Evolutionary conservation across 2,888 invertebrate species (phyloP).

Genomic region (Hypselothyrea guttata): DNA sequence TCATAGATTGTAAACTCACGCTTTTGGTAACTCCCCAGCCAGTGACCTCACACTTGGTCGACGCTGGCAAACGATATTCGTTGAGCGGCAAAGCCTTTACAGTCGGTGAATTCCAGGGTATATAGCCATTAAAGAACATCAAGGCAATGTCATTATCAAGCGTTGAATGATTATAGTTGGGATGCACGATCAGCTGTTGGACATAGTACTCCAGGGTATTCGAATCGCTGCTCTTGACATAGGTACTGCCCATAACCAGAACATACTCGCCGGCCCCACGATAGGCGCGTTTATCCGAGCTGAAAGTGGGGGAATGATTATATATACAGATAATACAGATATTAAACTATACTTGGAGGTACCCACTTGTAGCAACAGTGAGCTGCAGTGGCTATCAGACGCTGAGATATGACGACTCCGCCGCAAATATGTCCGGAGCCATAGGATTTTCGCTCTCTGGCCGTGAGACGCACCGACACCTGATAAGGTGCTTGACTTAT

Average conservation of each 20-base stretch:
- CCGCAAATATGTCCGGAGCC: slow-evolving; percentile 77
- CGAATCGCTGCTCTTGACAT: slow-evolving; percentile 17
- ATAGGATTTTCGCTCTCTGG: slow-evolving; percentile 26
- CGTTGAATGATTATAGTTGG: slow-evolving; percentile 30
- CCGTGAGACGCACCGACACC: slow-evolving; percentile 69
- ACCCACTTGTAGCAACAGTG: slow-evolving; percentile 59
- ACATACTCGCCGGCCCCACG: slow-evolving; percentile 48
- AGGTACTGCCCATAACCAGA: slow-evolving; percentile 71
- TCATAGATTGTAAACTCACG: slow-evolving; percentile 13
- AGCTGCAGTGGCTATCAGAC: slow-evolving; percentile 70
- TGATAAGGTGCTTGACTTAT: slow-evolving; percentile 56
- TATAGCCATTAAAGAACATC: slow-evolving; percentile 66
- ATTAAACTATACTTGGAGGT: neutral
- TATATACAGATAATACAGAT: neutral
- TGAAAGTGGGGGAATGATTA: slow-evolving; percentile 17
- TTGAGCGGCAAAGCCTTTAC: slow-evolving; percentile 53
- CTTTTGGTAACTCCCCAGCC: slow-evolving; percentile 66
- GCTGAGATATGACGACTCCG: slow-evolving; percentile 65
- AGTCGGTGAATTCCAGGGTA: slow-evolving; percentile 50
- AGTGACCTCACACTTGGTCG: slow-evolving; percentile 58
- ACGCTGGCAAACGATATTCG: neutral
- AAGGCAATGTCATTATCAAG: slow-evolving; percentile 71
- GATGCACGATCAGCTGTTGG: slow-evolving; percentile 51
- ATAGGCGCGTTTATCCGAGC: slow-evolving; percentile 5
- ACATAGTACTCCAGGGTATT: slow-evolving; percentile 59